Conservation (phyloP, 2,113 vertebrate species). For the Saguinus imperator region DNA sequence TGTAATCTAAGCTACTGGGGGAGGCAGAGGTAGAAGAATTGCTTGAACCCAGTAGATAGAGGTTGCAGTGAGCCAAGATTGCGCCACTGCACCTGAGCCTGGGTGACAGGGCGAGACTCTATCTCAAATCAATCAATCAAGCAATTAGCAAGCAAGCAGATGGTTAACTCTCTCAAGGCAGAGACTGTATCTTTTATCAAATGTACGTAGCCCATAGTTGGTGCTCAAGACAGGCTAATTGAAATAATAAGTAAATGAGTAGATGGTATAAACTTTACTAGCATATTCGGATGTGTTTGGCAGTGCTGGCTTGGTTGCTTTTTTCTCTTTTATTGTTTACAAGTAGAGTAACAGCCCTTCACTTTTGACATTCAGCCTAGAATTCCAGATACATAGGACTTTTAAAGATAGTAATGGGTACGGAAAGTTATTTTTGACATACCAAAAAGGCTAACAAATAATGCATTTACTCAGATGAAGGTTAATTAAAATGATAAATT, state of each 20-base stretch:
- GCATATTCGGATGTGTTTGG: neutral
- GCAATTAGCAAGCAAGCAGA: neutral
- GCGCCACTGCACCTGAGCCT: too few species aligned
- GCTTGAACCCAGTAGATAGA: too few species aligned
- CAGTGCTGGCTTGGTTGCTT: neutral
- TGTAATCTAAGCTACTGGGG: too few species aligned
- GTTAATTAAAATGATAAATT: constrained; percentile 66
- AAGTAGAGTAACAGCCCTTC: neutral
- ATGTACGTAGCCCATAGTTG: neutral
- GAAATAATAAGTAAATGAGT: neutral
- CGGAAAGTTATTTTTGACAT: constrained; percentile 6
- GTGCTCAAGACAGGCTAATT: neutral
- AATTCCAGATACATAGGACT: neutral
- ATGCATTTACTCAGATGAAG: constrained; percentile 25
- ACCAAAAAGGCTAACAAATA: constrained; percentile 15
- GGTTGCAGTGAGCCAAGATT: too few species aligned
- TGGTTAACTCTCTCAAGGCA: neutral
- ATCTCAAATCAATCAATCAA: too few species aligned
- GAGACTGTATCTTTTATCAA: neutral
- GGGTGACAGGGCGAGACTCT: too few species aligned
- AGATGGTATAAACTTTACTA: neutral
- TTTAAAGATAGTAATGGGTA: constrained; percentile 17
- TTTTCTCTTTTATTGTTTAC: neutral
- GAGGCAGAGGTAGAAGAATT: too few species aligned
- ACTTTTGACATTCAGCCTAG: neutral